Base-by-base conservation (phyloP, 2,888 invertebrate species). In the Nephrotoma guestfalica region DNA sequence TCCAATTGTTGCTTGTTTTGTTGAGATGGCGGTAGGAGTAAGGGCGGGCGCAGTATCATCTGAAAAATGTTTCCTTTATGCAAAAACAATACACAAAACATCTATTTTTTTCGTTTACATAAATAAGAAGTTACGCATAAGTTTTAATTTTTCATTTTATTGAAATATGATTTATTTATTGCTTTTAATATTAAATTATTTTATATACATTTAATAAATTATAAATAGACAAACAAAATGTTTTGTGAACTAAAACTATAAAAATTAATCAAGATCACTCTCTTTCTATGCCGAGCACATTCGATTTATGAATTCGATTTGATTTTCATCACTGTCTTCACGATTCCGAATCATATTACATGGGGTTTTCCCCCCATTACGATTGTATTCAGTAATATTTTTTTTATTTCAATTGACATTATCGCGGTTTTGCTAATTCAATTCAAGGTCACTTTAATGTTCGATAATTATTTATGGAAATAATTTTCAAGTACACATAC, bases 11-110 rank as follows among this genome's bases (percentile, higher is more conserved):
- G 86, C 41, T 84, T 47, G 41, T 87, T 87, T 40, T 85, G 86
- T 45, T 86, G 88, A 83, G 87, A 86, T 47, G 88, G 87, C 9
- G 86, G 88, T 88, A 87, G 88, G 89, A 88, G 88, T 71, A 71
- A 30, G 9, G 30, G 9, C 30, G n/a, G 91, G 89, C 88, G 91
- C 90, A 91, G 91, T 89, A 89, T 91, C 90, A 91, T 91, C 91
- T 91, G 91, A 91, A 91, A 90, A 90, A 91, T 91, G 88, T 88
- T 89, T 89, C 88, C 88, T 88, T 88, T 88, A 87, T 87, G 85
- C 87, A 87, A 87, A 83, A 47, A 41, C 40, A 57, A 42, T 84
- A 41, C 84, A 84, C 41, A 84, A 41, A 84, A 84, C 84, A 71
- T 71, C 51, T 51, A 51, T 71, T 71, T 57, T 71, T 71, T 71